Conservation (phyloP, 2,797 vertebrate genomes). For the Chelonia mydas region DNA sequence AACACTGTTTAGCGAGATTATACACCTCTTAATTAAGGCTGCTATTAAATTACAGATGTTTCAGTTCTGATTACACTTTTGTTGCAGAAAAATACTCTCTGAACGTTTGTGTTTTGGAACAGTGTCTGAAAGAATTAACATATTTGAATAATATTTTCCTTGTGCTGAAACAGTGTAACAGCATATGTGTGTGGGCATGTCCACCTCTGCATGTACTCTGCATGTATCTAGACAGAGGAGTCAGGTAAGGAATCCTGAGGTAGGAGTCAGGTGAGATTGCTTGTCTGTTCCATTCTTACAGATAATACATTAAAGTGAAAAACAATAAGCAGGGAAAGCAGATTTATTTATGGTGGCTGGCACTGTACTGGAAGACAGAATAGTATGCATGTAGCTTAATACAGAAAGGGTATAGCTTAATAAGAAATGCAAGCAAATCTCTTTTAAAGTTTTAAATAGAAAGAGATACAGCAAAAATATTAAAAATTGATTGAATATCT, state of each 20-base stretch:
- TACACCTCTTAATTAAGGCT: neutral
- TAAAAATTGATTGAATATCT: neutral
- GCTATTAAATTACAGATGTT: constrained; percentile 8
- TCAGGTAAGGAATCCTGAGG: neutral
- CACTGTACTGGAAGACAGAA: neutral
- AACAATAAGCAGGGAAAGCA: neutral
- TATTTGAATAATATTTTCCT: neutral
- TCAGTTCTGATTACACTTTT: neutral
- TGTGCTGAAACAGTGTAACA: neutral
- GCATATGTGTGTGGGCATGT: neutral
- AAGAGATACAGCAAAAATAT: neutral
- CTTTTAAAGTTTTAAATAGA: neutral
- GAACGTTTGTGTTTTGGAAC: neutral
- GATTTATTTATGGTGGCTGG: neutral
- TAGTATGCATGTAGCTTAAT: neutral
- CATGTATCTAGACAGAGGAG: neutral
- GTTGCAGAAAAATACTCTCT: neutral
- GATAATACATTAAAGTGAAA: neutral
- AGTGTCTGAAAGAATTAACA: neutral
- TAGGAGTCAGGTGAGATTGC: neutral
- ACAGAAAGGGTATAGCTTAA: neutral
- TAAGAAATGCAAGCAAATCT: neutral
- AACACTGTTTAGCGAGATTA: neutral
- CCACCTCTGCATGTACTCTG: neutral
- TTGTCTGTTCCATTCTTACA: neutral